A percentile compares a stretch with the other conserved stretches of the same genome.
phyloP scores from a whole-genome alignment of 1,140 invertebrate genomes.

The Drosophila nannoptera region DNA sequence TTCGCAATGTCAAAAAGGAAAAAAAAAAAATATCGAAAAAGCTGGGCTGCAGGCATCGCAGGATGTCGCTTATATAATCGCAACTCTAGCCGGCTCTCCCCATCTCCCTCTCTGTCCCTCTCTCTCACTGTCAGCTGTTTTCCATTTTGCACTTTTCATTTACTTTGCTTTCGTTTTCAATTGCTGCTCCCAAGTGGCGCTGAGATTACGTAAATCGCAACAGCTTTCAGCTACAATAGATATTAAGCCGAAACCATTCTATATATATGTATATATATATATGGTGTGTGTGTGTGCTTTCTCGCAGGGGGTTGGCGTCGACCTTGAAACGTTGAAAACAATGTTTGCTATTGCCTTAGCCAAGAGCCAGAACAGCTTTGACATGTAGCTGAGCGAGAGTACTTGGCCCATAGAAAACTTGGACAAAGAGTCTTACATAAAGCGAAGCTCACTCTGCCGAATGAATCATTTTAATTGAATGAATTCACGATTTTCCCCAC shows the following conservation, averaged over 20 bases:
- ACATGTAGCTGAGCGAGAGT: constrained; percentile 24
- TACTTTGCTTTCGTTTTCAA: constrained; percentile 62
- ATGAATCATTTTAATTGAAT: constrained; percentile 15
- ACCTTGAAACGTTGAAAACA: constrained; percentile 45
- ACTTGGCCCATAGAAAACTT: constrained; percentile 25
- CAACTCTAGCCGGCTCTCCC: not conserved
- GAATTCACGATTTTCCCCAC: not conserved
- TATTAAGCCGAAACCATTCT: constrained; percentile 15
- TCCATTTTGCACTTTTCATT: constrained; percentile 34
- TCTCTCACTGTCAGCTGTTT: not conserved
- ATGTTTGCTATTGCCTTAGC: constrained; percentile 13
- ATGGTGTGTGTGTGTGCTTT: not conserved
- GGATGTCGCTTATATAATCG: constrained; percentile 30
- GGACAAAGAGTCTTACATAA: not conserved
- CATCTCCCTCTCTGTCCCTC: too few species aligned
- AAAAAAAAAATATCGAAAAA: too few species aligned
- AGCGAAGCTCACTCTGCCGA: too few species aligned
- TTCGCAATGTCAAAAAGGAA: constrained; percentile 37
- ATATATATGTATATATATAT: constrained; percentile 12
- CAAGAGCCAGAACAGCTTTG: constrained; percentile 10
- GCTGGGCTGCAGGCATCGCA: not conserved
- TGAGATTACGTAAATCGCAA: constrained; percentile 65
- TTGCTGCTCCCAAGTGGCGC: constrained; percentile 57
- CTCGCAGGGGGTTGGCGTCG: constrained; percentile 27
- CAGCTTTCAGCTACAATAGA: constrained; percentile 39